Base-by-base conservation (phyloP, 1,140 invertebrate genomes). In the Calephelis virginiensis region DNA sequence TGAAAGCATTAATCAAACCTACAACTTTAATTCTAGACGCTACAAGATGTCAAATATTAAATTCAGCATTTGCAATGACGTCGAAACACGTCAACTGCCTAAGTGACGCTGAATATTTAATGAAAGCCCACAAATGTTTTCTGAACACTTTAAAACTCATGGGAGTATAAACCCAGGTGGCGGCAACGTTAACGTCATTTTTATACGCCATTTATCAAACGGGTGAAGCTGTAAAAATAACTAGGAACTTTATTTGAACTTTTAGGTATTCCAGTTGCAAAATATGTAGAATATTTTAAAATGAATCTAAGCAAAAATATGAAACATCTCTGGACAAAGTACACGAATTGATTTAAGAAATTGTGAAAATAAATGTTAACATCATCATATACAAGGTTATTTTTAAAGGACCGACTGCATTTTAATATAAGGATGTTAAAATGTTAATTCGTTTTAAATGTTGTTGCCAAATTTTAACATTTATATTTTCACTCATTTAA, bases 61-160 rank as follows among this genome's bases (percentile, higher is more conserved):
- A 59, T 59, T 59, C 53, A 37, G 28, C 8, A 17, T 56, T 11
- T 37, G 12, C 53, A 59, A 59, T 59, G 53, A 59, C 53, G 53
- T 59, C 53, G 38, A 59, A 59, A 38, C 53, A 59, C 53, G 53
- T 59, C 53, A 59, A 59, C 53, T 59, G 53, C 53, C 53, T 38
- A 59, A 59, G 53, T 59, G 53, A 59, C 53, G 10, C 53, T 59
- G 28, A 59, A 59, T 59, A 59, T 59, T 59, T 59, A 59, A 59
- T 59, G 53, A 37, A 37, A 59, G 40, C 53, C 53, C 53, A 59
- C 53, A 59, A 59, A 59, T 59, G 53, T 59, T 59, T 59, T 59
- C 53, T 59, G 53, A 59, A 59, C 53, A 59, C 53, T 59, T 59
- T 59, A 59, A 59, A 59, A 59, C 53, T 59, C 53, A 38, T 59